Evolutionary conservation across 2,888 invertebrate species (phyloP), one percentile per base, ranked within the genome.

Genomic region (Mimachlamys varia): DNA sequence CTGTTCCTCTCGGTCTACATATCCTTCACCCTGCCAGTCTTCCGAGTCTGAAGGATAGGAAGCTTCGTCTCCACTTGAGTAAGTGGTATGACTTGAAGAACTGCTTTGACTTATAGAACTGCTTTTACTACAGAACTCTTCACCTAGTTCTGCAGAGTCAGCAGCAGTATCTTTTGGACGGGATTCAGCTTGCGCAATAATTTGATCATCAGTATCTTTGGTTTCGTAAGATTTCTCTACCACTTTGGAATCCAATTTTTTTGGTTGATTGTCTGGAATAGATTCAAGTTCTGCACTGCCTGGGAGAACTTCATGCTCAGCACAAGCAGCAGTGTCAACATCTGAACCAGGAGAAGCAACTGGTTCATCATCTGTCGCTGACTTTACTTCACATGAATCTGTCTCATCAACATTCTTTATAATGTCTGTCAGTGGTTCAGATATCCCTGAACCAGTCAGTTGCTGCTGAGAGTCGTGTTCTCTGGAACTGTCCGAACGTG

Each of bases 121-220:
- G 27, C 76, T 76, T 12, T 76, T 27, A 27, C 27, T 76, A 13
- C 22, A 5, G 33, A 27, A 76, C 76, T 76, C 50, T 15, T 88
- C 88, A 38, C 1, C 22, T 44, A 44, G 27, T 88, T 88, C 88
- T 0, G 3, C 92, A 91, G 92, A 91, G 90, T 92, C 92, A 87
- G 92, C 91, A 15, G 91, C 93, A 88, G 92, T 92, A 90, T 93
- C 92, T 62, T 91, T 89, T 37, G 92, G 92, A 50, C 90, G 92
- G 53, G 55, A 55, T 17, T 90, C 89, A 37, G 91, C 91, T 37
- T 92, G 92, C 53, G 90, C 89, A 17, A 88, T 88, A 19, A 87
- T 62, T 27, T 88, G 89, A 88, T 88, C 88, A 22, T 91, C 90
- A 49, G 53, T 90, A 91, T 93, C 92, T 50, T 92, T 92, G 37